Evolutionary conservation across 2,797 vertebrate genomes (phyloP).

Genomic region (Mus minutoides): DNA sequence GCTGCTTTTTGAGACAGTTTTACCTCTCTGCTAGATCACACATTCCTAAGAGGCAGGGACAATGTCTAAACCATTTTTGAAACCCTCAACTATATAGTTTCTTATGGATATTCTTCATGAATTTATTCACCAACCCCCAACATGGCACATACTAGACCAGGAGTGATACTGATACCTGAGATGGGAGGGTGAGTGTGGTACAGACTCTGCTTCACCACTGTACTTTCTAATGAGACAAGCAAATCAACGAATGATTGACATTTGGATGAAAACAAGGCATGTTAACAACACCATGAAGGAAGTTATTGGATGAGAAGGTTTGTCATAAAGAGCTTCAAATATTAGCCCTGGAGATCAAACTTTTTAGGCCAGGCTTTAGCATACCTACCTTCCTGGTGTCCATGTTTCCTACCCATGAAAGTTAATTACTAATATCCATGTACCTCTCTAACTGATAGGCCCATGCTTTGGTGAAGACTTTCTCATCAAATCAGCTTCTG

Average conservation of each 20-base stretch:
- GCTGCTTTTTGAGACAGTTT: neutral
- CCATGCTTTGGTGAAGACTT: neutral
- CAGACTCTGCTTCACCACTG: neutral
- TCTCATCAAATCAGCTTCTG: neutral
- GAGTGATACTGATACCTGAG: too few species aligned
- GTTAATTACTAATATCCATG: neutral
- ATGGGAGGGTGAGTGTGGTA: too few species aligned
- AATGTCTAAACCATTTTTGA: neutral
- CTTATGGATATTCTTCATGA: neutral
- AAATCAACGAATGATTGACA: neutral
- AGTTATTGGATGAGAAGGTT: neutral
- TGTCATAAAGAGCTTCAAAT: neutral
- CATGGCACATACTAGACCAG: accelerated
- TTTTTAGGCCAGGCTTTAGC: neutral
- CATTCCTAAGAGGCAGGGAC: neutral
- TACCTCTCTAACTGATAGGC: neutral
- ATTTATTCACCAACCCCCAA: neutral
- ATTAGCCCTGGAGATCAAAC: neutral
- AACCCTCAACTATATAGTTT: neutral
- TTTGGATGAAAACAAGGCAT: neutral
- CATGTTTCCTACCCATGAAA: neutral
- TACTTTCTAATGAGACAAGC: neutral
- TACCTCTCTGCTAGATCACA: neutral
- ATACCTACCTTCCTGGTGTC: neutral
- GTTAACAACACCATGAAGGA: neutral